Conservation (phyloP, 2,888 invertebrate genomes). For the Anodontia alba region DNA sequence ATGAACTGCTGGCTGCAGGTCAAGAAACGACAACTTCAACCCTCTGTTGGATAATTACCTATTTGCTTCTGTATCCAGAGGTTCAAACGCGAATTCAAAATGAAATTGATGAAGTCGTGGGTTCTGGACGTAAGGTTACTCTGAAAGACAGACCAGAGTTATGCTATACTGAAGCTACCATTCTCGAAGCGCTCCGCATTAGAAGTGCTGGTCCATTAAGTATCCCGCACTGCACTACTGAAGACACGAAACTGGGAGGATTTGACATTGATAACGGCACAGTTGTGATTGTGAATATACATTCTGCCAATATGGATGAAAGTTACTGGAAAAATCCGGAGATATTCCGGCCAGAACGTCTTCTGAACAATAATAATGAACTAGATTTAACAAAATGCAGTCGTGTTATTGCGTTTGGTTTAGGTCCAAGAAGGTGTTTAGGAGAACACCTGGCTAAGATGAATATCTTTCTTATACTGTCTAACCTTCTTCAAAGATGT, state of each 20-base stretch:
- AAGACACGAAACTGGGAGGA: conserved; percentile 28
- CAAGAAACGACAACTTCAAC: conserved; percentile 58
- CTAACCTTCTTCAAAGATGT: conserved; percentile 62
- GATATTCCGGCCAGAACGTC: conserved; percentile 48
- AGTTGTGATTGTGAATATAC: conserved; percentile 51
- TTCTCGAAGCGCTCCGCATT: conserved; percentile 63
- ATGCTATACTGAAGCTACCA: conserved; percentile 62
- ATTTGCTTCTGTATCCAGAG: conserved; percentile 49
- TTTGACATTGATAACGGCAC: conserved; percentile 22
- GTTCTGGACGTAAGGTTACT: conserved; percentile 39
- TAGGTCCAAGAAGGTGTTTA: conserved; percentile 70
- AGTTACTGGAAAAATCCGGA: conserved; percentile 34
- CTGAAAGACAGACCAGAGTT: conserved; percentile 44
- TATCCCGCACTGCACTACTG: conserved; percentile 65
- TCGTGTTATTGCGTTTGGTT: conserved; percentile 59
- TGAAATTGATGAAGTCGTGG: conserved; percentile 67
- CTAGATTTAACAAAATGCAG: conserved; percentile 37
- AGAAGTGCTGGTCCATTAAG: conserved; percentile 58
- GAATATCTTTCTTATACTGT: conserved; percentile 69
- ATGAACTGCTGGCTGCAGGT: conserved; percentile 66
- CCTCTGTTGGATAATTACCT: conserved; percentile 26
- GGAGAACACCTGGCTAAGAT: conserved; percentile 73
- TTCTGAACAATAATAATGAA: conserved; percentile 8
- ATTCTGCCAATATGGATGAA: conserved; percentile 46
- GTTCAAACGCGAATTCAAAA: conserved; percentile 59